Base-by-base conservation (phyloP, 1,140 invertebrate genomes). In the Heterodera schachtii region DNA sequence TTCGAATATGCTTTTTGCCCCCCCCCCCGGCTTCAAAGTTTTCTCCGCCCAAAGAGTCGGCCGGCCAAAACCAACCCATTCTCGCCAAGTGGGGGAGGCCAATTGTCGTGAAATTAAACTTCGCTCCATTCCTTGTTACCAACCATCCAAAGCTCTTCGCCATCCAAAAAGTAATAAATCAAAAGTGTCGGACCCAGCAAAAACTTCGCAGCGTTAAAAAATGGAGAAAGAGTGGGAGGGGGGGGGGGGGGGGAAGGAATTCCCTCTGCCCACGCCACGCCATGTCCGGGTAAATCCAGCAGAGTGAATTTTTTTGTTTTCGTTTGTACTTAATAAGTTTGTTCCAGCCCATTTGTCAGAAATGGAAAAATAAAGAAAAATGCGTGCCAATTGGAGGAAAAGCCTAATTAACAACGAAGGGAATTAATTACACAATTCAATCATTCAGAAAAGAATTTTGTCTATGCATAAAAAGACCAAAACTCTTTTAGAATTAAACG, bases 111-210 rank as follows among this genome's bases (percentile, higher is more conserved):
- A 71, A 71, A 71, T 71, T 71, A 71, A 71, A 71, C 69, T 71
- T 71, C 69, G 69, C 69, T 71, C 69, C 41, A 41, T 41, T 41
- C 41, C 69, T 19, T 64, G n/a, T 5, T 19, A 13, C 57, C 57
- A 11, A 60, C 57, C 57, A 19, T 16, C 57, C 13, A 64, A 52
- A 64, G 57, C 57, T 16, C 16, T 64, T 71, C 69, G 69, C 69
- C 69, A 71, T 71, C 69, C 69, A 71, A 71, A 71, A 71, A 71
- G 69, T 71, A 71, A 71, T 71, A 71, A 71, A 71, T 71, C 69
- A 71, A 71, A 71, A 71, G 69, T 71, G 69, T 46, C 69, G 69
- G 69, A 21, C 69, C 31, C 57, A 71, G 31, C 9, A 46, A 41
- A 71, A 71, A 71, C 31, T 46, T 71, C 21, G 69, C 31, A 46